A percentile compares a stretch with the other conserved stretches of the same genome.
phyloP scores from a whole-genome alignment of 2,888 invertebrate species.

The Sinodicranocentrus sp. region DNA sequence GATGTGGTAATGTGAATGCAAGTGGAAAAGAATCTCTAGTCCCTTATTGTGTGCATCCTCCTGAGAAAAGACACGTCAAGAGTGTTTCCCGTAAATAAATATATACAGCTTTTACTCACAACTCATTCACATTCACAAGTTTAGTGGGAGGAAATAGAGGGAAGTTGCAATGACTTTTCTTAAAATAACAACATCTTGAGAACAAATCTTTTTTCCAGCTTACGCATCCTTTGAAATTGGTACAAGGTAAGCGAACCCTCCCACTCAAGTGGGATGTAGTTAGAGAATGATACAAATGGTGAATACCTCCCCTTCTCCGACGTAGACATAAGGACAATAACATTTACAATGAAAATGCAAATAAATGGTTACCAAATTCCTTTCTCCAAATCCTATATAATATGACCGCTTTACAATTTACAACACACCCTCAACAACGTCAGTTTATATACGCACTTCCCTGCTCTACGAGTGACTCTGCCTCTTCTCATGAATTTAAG shows the following conservation, averaged over 20 bases:
- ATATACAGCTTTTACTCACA: neutral
- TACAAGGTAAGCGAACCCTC: too few relatives aligned
- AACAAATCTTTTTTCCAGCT: too few relatives aligned
- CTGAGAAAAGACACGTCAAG: neutral
- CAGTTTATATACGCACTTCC: too few relatives aligned
- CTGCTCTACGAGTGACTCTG: too few relatives aligned
- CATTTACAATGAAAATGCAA: constrained; percentile 58
- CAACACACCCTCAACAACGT: too few relatives aligned
- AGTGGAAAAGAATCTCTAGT: neutral
- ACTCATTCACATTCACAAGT: neutral
- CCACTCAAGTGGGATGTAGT: neutral
- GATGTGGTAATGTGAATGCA: neutral
- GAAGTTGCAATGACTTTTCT: neutral
- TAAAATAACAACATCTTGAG: neutral
- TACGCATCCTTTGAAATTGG: too few relatives aligned
- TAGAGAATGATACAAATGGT: neutral
- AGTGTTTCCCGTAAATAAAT: neutral
- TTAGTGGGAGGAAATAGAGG: neutral
- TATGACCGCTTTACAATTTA: neutral
- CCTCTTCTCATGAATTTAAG: too few relatives aligned
- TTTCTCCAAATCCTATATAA: constrained; percentile 28
- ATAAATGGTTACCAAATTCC: constrained; percentile 39
- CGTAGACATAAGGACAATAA: neutral
- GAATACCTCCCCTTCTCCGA: neutral
- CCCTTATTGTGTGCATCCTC: constrained; percentile 14